A percentile compares a stretch with the other conserved stretches of the same genome.
These are phyloP conservation scores for Watsonalla cultraria DNA, from an alignment of 2,888 invertebrate genomes.

Conservation along the genomic window DNA sequence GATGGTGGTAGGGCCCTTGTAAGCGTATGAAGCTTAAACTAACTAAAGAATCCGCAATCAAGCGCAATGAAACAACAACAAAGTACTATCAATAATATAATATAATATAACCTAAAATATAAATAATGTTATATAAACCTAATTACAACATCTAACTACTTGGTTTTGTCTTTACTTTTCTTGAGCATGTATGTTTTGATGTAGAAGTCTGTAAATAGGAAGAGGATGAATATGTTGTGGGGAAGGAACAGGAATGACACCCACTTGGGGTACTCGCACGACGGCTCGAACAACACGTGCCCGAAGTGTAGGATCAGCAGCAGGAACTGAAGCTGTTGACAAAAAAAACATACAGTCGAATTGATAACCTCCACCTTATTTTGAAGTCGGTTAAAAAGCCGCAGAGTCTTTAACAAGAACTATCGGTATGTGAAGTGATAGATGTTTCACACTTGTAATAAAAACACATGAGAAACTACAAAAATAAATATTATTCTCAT, in stretches of 20 bases:
- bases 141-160: constrained; percentile 23
- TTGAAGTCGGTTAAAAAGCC: too few relatives aligned
- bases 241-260: constrained; percentile 77
- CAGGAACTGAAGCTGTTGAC: constrained; percentile 81
- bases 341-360: too few relatives aligned
- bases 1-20: too few relatives aligned
- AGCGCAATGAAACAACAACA: background rate
- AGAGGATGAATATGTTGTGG: constrained; percentile 83
- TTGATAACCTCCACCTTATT: too few relatives aligned
- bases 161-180: constrained; percentile 50
- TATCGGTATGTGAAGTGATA: constrained; percentile 1
- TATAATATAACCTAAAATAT: constrained; percentile 5
- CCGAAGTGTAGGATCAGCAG: constrained; percentile 80
- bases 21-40: too few relatives aligned
- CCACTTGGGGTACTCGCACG: constrained; percentile 82
- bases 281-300: constrained; percentile 72
- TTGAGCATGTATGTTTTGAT: constrained; percentile 80
- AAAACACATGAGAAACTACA: too few relatives aligned
- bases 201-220: constrained; percentile 84
- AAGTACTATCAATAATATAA: background rate
- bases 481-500: too few relatives aligned
- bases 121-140: constrained; percentile 5
- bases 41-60: background rate
- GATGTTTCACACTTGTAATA: too few relatives aligned
- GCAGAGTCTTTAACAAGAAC: background rate